Conservation (phyloP, 2,888 invertebrate species). For the Sinohyriopsis cumingii region DNA sequence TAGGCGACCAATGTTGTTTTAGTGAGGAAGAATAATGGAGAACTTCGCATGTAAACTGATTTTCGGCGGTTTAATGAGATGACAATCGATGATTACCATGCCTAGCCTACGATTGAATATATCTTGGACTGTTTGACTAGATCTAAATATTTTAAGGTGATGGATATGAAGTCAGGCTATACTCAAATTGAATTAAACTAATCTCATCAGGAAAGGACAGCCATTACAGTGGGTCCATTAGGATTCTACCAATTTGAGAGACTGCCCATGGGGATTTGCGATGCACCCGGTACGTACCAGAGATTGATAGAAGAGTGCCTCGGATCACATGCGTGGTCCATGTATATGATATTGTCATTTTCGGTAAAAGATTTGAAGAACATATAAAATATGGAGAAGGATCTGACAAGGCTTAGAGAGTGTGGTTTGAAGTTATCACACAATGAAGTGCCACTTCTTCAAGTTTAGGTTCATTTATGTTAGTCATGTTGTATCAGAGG, state of each 20-base stretch:
- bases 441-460: neutral
- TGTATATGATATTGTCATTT: constrained; percentile 7
- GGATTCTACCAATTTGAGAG: constrained; percentile 13
- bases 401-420: constrained; percentile 10
- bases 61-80: constrained; percentile 5
- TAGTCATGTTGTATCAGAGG: too few relatives aligned
- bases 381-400: constrained; percentile 4
- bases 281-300: constrained; percentile 14
- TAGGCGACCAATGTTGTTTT: constrained; percentile 9
- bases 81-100: constrained; percentile 5
- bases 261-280: constrained; percentile 12
- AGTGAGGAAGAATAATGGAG: constrained; percentile 16
- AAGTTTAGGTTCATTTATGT: neutral
- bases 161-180: constrained; percentile 9
- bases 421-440: neutral
- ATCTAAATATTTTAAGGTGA: neutral
- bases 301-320: constrained; percentile 16
- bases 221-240: constrained; percentile 8
- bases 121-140: constrained; percentile 8
- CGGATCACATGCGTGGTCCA: constrained; percentile 12
- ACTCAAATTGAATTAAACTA: constrained; percentile 11
- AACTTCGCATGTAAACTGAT: constrained; percentile 9
- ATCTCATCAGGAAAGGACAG: constrained; percentile 2
- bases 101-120: constrained; percentile 6
- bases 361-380: too few relatives aligned